These are phyloP conservation scores for Sigmodon hispidus DNA, from an alignment of 2,113 vertebrate genomes.

Conservation along the genomic window DNA sequence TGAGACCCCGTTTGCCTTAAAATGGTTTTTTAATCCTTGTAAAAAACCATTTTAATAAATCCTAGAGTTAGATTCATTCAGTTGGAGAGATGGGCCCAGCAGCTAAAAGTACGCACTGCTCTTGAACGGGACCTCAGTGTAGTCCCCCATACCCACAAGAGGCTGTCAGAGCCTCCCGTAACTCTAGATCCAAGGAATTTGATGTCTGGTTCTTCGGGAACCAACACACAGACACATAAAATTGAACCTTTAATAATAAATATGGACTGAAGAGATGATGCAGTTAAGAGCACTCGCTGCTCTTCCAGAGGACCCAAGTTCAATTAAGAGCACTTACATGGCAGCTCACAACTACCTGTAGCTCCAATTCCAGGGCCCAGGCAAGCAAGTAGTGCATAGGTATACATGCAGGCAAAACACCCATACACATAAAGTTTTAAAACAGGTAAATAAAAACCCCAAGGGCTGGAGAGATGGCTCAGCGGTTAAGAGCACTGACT, in stretches of 20 bases:
- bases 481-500: no score
- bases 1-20: not conserved
- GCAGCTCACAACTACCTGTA: not conserved
- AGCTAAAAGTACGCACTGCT: not conserved
- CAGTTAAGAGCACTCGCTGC: not conserved
- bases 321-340: not conserved
- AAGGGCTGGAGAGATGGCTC: no score
- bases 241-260: not conserved
- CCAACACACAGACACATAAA: not conserved
- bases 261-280: not conserved
- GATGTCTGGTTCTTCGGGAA: not conserved
- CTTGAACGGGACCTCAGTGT: not conserved
- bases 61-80: no score
- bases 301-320: not conserved
- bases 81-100: not conserved
- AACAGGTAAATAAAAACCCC: not conserved
- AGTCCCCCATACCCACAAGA: not conserved
- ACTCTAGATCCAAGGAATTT: not conserved
- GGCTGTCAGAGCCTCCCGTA: not conserved
- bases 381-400: not conserved
- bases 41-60: no score
- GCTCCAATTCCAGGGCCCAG: not conserved
- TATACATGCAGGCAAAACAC: not conserved
- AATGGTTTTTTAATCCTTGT: not conserved
- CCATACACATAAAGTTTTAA: not conserved